Base-by-base conservation (phyloP, 2,113 vertebrate genomes). In the Odontophorus gujanensis region DNA sequence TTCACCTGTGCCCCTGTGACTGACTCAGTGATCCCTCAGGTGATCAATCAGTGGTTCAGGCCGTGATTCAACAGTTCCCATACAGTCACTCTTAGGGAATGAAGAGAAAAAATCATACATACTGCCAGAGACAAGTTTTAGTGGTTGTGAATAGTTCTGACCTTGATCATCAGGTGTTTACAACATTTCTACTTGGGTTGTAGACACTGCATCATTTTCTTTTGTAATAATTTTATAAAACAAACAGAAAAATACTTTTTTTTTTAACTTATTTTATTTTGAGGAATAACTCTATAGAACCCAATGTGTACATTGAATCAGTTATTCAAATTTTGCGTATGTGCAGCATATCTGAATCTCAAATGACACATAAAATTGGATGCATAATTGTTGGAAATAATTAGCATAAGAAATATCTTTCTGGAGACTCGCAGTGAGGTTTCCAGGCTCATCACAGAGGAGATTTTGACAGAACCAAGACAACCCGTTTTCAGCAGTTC, bases 381-480 rank as follows among this genome's bases (percentile, higher is more conserved):
- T 93, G 82, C 77, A 85, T 30, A 92, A 71, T 95, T 94, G 92
- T 97, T 85, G 80, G 82, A 94, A 94, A 93, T 75, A 95, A 97
- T 97, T 96, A 96, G 68, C 72, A 89, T 95, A 96, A 94, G 80
- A 88, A 94, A 96, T 92, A 65, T 66, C 72, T 97, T 97, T 89
- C 92, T 82, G 72, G 94, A 94, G 96, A 87, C 87, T 92, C 77
- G 38, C 77, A 79, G 91, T 92, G 90, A 95, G 53, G 43, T 93
- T 97, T 96, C 77, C 69, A 95, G 81, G 79, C 77, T 95, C 84
- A 83, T 92, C 87, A 78, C 38, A 91, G 67, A 61, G 71, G 53
- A 93, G 73, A 89, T 96, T 96, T 96, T 95, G 88, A 96, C 71
- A 95, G 42, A 88, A 91, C 69, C 85, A 78, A 92, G 88, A 91